A percentile compares a stretch with the other conserved stretches of the same genome.
Conservation (phyloP, 2,797 vertebrate genomes). For the Enteromius thamalakanensis region DNA sequence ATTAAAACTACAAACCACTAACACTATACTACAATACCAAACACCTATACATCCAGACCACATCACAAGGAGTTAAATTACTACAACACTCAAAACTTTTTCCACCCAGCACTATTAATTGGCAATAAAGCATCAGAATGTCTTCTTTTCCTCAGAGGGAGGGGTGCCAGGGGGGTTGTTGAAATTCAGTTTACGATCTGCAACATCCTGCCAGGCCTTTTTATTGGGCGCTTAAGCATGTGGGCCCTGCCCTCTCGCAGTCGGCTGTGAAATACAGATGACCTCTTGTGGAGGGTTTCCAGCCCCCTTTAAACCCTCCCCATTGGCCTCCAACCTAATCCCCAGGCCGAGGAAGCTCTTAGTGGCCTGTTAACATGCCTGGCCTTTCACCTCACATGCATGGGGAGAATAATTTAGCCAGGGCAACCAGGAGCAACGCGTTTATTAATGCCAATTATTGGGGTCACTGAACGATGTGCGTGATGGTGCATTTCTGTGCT, state of each 20-base stretch:
- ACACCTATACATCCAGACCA: constrained; percentile 15
- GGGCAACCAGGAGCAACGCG: constrained; percentile 48
- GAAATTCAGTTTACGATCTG: constrained; percentile 75
- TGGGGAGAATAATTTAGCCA: constrained; percentile 69
- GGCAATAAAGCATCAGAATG: constrained; percentile 45
- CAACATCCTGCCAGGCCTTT: constrained; percentile 75
- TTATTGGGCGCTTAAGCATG: constrained; percentile 73
- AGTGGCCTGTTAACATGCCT: constrained; percentile 50
- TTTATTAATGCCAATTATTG: constrained; percentile 52
- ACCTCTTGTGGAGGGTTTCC: constrained; percentile 59
- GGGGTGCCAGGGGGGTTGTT: constrained; percentile 33
- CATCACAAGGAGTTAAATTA: not conserved
- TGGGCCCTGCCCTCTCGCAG: constrained; percentile 69
- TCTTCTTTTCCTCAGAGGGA: constrained; percentile 44
- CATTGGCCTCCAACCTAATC: constrained; percentile 18
- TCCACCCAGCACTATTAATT: constrained; percentile 37
- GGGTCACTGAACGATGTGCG: constrained; percentile 48
- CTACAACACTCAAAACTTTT: not conserved
- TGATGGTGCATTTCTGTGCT: not conserved
- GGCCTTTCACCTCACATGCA: constrained; percentile 63
- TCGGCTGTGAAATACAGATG: constrained; percentile 68
- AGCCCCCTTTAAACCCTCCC: constrained; percentile 15
- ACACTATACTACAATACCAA: not conserved
- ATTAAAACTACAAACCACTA: constrained; percentile 10
- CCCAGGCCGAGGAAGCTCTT: constrained; percentile 12